A percentile compares a stretch with the other conserved stretches of the same genome.
Evolutionary conservation across 1,140 invertebrate species (phyloP).

Genomic region (Elymnias hypermnestra): DNA sequence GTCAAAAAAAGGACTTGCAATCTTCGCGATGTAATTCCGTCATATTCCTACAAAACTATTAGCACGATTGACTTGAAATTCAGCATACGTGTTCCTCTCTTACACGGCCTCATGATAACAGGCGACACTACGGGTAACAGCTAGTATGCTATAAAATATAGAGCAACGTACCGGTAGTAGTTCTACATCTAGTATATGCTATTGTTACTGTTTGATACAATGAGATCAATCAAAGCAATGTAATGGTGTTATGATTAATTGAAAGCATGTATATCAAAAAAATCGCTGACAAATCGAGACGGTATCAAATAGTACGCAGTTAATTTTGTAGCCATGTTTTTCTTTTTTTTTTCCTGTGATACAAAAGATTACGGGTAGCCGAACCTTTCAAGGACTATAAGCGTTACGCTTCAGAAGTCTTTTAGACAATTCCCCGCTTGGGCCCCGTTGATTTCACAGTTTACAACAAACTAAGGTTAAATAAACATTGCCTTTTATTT

Average conservation of each 20-base stretch:
- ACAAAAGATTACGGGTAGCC: conserved; percentile 52
- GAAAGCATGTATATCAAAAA: conserved; percentile 33
- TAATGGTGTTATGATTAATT: conserved; percentile 25
- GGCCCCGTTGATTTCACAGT: conserved; percentile 20
- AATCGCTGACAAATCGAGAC: conserved; percentile 52
- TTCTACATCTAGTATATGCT: background rate
- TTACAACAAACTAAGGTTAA: too few species aligned
- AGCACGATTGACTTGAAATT: too few species aligned
- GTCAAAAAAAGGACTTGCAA: too few species aligned
- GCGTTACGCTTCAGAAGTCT: conserved; percentile 57
- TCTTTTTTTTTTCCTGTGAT: conserved; percentile 42
- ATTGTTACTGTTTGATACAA: conserved; percentile 3
- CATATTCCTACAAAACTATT: too few species aligned
- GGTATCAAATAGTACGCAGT: conserved; percentile 37
- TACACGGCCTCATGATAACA: too few species aligned
- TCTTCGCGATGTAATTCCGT: too few species aligned
- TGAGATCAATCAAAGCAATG: conserved; percentile 31
- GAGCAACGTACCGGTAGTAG: conserved; percentile 5
- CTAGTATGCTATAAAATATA: background rate
- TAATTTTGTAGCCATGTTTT: conserved; percentile 39
- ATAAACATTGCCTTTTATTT: too few species aligned
- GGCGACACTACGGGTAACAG: too few species aligned
- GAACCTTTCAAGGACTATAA: conserved; percentile 63
- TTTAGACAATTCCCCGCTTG: conserved; percentile 28
- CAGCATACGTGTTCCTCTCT: too few species aligned